Evolutionary conservation across 2,113 vertebrate species (phyloP).

Genomic region (Nymphicus hollandicus): DNA sequence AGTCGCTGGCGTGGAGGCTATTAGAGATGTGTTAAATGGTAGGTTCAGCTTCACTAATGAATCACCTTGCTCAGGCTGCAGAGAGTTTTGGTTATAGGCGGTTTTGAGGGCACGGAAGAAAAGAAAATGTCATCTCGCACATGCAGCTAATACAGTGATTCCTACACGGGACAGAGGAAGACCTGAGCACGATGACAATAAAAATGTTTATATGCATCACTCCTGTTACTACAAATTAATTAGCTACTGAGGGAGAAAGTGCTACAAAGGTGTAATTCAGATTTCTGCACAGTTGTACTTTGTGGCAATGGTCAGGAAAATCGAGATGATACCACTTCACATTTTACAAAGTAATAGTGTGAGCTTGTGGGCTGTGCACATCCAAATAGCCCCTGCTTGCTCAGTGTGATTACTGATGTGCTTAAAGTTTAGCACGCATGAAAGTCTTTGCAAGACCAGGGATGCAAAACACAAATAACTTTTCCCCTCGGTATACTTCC

Average conservation of each 20-base stretch:
- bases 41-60: slow-evolving; percentile 4
- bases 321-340: background rate
- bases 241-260: background rate
- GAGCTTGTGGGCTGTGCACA: background rate
- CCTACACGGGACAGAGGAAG: background rate
- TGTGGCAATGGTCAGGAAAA: background rate
- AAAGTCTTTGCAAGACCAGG: background rate
- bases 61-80: background rate
- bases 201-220: background rate
- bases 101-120: background rate
- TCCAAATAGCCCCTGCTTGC: background rate
- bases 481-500: background rate
- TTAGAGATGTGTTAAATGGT: slow-evolving; percentile 20
- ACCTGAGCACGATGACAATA: background rate
- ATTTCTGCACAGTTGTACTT: background rate
- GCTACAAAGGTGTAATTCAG: background rate
- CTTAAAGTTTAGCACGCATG: background rate
- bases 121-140: background rate
- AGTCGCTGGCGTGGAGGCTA: background rate
- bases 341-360: background rate
- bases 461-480: background rate
- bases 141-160: background rate
- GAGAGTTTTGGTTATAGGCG: background rate
- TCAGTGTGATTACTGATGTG: background rate
- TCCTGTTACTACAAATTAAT: background rate